Percentiles rank a stretch among this genome's conserved stretches.
phyloP scores from a whole-genome alignment of 2,888 invertebrate genomes.

The Pyrgus malvae region DNA sequence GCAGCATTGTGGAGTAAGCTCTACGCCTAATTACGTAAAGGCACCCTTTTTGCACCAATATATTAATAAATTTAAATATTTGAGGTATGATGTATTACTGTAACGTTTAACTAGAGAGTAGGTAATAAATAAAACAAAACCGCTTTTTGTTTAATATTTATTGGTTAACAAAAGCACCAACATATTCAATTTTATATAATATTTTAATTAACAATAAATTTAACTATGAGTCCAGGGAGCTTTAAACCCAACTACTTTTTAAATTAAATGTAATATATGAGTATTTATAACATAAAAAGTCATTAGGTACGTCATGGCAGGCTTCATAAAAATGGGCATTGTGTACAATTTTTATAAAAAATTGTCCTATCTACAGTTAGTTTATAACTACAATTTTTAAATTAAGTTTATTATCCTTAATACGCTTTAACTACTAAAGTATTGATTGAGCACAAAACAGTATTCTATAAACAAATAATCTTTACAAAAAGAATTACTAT shows the following conservation, averaged over 20 bases:
- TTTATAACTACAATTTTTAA: too few relatives aligned
- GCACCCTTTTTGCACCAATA: too few relatives aligned
- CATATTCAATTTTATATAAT: not conserved
- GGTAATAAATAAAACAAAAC: not conserved
- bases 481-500: not conserved
- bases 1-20: too few relatives aligned
- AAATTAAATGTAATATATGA: constrained; percentile 1
- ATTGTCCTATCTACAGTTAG: too few relatives aligned
- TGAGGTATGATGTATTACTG: too few relatives aligned
- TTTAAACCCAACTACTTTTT: not conserved
- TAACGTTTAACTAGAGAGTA: too few relatives aligned
- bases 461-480: not conserved
- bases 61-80: too few relatives aligned
- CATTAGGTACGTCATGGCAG: not conserved
- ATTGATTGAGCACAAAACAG: not conserved
- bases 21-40: too few relatives aligned
- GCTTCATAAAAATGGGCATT: not conserved
- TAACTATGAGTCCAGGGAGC: constrained; percentile 9
- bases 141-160: constrained; percentile 7
- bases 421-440: not conserved
- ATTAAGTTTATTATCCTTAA: not conserved
- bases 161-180: constrained; percentile 26
- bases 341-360: too few relatives aligned
- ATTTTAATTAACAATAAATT: constrained; percentile 6
- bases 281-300: constrained; percentile 5